A percentile compares a stretch with the other conserved stretches of the same genome.
phyloP scores from a whole-genome alignment of 2,888 invertebrate species.

The Drosophila paramelanica region DNA sequence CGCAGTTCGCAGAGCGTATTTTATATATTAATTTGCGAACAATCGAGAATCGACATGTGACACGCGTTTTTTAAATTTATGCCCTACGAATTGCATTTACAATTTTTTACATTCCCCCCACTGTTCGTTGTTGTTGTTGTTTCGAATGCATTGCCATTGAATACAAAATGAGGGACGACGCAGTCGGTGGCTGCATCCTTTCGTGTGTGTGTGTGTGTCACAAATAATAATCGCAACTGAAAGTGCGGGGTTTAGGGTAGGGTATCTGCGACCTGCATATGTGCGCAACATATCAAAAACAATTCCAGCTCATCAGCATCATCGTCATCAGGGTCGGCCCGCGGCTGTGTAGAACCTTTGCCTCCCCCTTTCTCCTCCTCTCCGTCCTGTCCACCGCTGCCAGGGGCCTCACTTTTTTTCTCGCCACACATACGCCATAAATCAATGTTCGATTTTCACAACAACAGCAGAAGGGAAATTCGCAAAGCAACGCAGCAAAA shows the following conservation, averaged over 20 bases:
- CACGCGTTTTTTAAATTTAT: conserved; percentile 82
- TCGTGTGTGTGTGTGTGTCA: conserved; percentile 53
- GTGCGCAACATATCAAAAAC: conserved; percentile 72
- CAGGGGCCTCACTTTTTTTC: conserved; percentile 49
- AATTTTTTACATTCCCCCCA: conserved; percentile 38
- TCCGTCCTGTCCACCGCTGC: conserved; percentile 1
- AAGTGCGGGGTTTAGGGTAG: conserved; percentile 22
- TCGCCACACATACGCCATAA: conserved; percentile 76
- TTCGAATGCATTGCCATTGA: conserved; percentile 63
- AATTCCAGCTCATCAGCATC: conserved; percentile 81
- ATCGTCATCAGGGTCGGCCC: conserved; percentile 58
- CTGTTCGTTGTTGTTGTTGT: conserved; percentile 28
- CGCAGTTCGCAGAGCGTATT: conserved; percentile 57
- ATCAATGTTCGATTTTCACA: conserved; percentile 82
- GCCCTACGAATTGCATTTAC: conserved; percentile 80
- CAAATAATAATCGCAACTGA: conserved; percentile 69
- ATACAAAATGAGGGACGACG: conserved; percentile 64
- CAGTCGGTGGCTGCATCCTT: conserved; percentile 29
- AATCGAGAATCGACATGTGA: conserved; percentile 83
- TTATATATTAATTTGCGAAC: conserved; percentile 83
- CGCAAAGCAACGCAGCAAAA: conserved; percentile 63
- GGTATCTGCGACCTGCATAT: conserved; percentile 49
- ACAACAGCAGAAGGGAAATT: conserved; percentile 73
- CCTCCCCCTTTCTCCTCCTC: not conserved
- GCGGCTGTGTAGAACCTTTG: conserved; percentile 37